A percentile compares a stretch with the other conserved stretches of the same genome.
These are phyloP conservation scores for Anguilla anguilla DNA, from an alignment of 2,797 vertebrate species.

Conservation along the genomic window DNA sequence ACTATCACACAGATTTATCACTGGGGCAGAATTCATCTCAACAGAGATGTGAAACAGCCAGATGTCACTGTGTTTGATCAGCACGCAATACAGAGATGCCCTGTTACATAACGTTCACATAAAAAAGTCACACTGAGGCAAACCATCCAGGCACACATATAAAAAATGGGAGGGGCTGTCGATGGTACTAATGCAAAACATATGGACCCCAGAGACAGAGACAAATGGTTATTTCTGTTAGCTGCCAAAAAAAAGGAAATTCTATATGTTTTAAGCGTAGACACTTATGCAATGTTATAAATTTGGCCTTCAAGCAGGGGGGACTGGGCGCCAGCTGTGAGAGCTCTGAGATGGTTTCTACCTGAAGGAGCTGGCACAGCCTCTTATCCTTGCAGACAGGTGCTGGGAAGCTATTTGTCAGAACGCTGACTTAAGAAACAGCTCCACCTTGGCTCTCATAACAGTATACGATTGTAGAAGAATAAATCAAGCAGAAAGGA, in stretches of 20 bases:
- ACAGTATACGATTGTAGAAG: conserved; percentile 28
- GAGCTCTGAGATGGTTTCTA: conserved; percentile 26
- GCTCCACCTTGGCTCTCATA: conserved; percentile 41
- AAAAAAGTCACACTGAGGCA: background rate
- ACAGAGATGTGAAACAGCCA: background rate
- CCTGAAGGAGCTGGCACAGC: conserved; percentile 46
- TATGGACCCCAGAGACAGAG: background rate
- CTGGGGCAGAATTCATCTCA: background rate
- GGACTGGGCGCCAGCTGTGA: conserved; percentile 37
- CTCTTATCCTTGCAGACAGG: conserved; percentile 40
- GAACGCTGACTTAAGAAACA: conserved; percentile 42
- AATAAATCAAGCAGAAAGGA: conserved; percentile 41
- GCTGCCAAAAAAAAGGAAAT: conserved; percentile 1
- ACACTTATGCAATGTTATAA: conserved; percentile 26
- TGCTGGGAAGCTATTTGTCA: conserved; percentile 56
- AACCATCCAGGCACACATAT: background rate
- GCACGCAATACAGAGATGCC: background rate
- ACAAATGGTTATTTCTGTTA: background rate
- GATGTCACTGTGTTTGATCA: background rate
- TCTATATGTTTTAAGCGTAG: conserved; percentile 7
- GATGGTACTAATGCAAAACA: background rate
- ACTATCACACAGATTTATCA: background rate
- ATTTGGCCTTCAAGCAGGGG: conserved; percentile 32
- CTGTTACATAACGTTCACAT: background rate
- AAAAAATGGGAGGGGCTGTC: background rate